Conservation (phyloP, 2,888 invertebrate species). For the Cenopis cana region DNA sequence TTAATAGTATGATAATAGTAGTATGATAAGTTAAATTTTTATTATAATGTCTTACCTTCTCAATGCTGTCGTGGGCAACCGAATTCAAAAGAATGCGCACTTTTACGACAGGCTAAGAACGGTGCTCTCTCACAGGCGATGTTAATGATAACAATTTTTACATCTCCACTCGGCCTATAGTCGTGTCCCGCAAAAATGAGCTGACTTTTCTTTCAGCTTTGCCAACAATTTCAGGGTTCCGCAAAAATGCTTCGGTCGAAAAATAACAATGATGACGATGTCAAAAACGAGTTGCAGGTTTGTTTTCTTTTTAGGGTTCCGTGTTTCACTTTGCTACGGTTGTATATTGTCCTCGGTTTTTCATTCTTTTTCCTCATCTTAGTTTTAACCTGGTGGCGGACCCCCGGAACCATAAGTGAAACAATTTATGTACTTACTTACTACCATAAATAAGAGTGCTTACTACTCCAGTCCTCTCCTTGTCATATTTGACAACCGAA, state of each 20-base stretch:
- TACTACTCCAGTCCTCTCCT: too few species aligned
- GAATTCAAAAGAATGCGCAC: constrained; percentile 58
- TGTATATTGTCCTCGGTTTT: neutral
- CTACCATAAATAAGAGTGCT: too few species aligned
- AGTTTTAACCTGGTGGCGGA: neutral
- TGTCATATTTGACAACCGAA: too few species aligned
- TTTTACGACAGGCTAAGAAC: constrained; percentile 57
- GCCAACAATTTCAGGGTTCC: neutral
- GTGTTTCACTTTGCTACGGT: neutral
- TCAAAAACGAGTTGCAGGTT: neutral
- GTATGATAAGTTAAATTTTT: neutral
- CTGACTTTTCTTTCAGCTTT: constrained; percentile 14
- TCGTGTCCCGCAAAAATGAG: constrained; percentile 23
- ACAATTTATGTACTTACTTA: too few species aligned
- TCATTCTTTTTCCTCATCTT: neutral
- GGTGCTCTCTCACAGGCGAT: constrained; percentile 60
- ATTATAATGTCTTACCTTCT: constrained; percentile 42
- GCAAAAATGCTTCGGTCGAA: neutral
- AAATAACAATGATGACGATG: neutral
- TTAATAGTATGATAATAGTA: too few species aligned
- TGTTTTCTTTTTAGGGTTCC: neutral
- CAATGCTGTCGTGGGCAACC: constrained; percentile 46
- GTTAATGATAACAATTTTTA: constrained; percentile 65
- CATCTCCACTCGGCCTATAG: constrained; percentile 49
- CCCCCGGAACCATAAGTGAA: too few species aligned